These are phyloP conservation scores for Avahi laniger DNA, from an alignment of 2,797 vertebrate genomes.

Conservation along the genomic window DNA sequence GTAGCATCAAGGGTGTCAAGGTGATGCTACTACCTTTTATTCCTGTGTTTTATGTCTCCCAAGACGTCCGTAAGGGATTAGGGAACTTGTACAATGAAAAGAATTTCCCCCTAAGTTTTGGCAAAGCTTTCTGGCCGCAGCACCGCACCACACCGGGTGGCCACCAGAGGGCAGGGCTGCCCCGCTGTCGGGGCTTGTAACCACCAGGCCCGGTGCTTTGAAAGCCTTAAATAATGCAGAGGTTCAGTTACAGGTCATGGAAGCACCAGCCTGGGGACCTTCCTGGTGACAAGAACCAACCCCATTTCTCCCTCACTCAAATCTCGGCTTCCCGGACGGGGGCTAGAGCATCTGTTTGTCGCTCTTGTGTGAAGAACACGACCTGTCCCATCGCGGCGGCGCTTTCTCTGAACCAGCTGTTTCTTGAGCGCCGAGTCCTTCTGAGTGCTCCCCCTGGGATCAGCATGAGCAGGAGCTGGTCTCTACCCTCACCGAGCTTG, in stretches of 20 bases:
- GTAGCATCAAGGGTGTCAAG: not conserved
- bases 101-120: not conserved
- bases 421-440: not conserved
- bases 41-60: not conserved
- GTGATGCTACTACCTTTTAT: not conserved
- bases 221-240: not conserved
- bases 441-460: not conserved
- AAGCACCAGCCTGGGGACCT: not conserved
- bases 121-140: not conserved
- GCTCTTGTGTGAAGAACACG: not conserved
- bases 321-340: not conserved
- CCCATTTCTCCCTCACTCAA: not conserved
- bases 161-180: conserved; percentile 72
- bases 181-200: not conserved
- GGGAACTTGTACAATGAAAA: not conserved
- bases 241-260: not conserved
- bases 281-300: not conserved
- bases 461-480: not conserved
- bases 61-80: not conserved
- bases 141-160: not conserved
- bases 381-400: too few species aligned
- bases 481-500: accelerated
- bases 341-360: not conserved
- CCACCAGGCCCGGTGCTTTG: not conserved
- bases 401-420: not conserved